Conservation (phyloP, 2,797 vertebrate genomes). For the Mallotus villosus region DNA sequence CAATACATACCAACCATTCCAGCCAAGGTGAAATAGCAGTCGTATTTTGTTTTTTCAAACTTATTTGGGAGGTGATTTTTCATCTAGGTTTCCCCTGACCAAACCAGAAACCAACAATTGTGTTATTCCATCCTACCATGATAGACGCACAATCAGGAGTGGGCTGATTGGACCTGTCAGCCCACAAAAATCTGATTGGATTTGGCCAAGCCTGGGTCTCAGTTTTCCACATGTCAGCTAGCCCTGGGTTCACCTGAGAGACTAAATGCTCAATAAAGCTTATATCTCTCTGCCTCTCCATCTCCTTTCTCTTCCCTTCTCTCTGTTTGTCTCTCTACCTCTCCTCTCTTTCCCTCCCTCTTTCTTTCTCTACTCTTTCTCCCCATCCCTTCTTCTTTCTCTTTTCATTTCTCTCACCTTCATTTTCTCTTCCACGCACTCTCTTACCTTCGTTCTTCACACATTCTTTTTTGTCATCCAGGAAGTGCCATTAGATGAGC, state of each 20-base stretch:
- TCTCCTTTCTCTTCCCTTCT: conserved; percentile 16
- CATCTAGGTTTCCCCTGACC: conserved; percentile 24
- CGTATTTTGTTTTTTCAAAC: conserved; percentile 25
- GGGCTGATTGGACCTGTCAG: conserved; percentile 72
- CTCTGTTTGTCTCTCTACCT: not conserved
- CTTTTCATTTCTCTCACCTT: too few species aligned
- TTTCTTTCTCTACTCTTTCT: too few species aligned
- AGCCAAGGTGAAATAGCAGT: conserved; percentile 25
- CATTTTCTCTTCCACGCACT: too few species aligned
- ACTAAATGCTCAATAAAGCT: conserved; percentile 63
- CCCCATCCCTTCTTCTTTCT: too few species aligned
- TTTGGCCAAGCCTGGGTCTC: conserved; percentile 57
- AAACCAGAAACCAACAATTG: conserved; percentile 53
- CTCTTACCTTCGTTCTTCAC: too few species aligned
- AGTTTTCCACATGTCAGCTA: conserved; percentile 44
- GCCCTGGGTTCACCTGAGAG: conserved; percentile 45
- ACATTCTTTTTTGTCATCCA: conserved; percentile 13
- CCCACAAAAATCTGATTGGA: conserved; percentile 68
- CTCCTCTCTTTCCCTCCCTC: not conserved
- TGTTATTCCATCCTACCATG: conserved; percentile 36
- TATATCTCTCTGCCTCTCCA: conserved; percentile 41
- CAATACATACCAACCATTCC: conserved; percentile 22
- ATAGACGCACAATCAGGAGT: conserved; percentile 56
- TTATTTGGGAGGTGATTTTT: conserved; percentile 23
- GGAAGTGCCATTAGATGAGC: conserved; percentile 62